Conservation (phyloP, 2,888 invertebrate genomes). For the Odontocerum albicorne region DNA sequence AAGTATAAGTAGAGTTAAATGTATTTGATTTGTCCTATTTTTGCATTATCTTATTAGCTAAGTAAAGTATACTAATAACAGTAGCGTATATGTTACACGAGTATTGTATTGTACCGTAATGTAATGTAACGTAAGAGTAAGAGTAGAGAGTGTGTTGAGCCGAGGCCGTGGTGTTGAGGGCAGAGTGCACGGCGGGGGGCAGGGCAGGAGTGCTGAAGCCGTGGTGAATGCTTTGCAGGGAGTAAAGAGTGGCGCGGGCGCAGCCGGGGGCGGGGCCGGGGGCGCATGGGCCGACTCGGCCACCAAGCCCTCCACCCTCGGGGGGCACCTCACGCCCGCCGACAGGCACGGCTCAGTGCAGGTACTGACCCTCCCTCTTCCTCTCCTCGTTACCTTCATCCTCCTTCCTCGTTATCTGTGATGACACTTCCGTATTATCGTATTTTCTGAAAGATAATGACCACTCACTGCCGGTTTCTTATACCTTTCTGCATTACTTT, state of each 20-base stretch:
- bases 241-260: conserved; percentile 52
- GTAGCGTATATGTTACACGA: no score
- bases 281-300: conserved; percentile 78
- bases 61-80: no score
- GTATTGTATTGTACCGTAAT: no score
- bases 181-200: conserved; percentile 34
- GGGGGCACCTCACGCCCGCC: conserved; percentile 88
- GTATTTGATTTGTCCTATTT: no score
- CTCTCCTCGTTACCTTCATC: not conserved
- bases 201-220: conserved; percentile 23
- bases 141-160: no score
- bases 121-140: no score
- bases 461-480: no score
- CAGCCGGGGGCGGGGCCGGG: conserved; percentile 72
- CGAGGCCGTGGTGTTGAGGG: conserved; percentile 37
- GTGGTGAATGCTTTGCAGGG: conserved; percentile 42
- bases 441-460: no score
- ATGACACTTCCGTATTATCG: not conserved
- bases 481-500: no score
- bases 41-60: no score
- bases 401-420: not conserved
- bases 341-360: conserved; percentile 97
- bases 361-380: conserved; percentile 55
- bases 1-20: no score
- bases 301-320: conserved; percentile 75